Conservation (phyloP, 1,140 invertebrate species). For the Calephelis nemesis region DNA sequence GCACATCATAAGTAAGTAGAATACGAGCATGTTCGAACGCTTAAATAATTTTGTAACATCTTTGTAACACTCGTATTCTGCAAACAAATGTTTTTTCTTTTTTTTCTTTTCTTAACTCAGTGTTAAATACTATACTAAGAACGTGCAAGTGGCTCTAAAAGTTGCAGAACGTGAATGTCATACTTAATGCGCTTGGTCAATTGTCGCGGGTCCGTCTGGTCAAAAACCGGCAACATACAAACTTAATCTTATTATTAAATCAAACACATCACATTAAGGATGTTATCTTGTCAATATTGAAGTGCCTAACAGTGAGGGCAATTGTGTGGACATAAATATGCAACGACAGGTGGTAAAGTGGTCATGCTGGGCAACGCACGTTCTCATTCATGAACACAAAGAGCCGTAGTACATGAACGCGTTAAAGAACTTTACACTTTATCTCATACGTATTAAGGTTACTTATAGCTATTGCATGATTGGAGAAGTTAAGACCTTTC, state of each 20-base stretch:
- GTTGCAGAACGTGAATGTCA: too few species aligned
- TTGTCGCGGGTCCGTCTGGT: constrained; percentile 45
- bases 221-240: constrained; percentile 61
- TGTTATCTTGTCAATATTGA: constrained; percentile 81
- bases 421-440: constrained; percentile 2
- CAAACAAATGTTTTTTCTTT: too few species aligned
- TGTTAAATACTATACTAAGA: too few species aligned
- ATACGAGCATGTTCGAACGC: too few species aligned
- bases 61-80: too few species aligned
- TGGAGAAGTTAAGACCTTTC: constrained; percentile 32
- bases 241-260: constrained; percentile 80
- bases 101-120: too few species aligned
- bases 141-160: too few species aligned
- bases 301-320: constrained; percentile 78
- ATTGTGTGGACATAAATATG: constrained; percentile 79
- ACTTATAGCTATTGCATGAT: constrained; percentile 34
- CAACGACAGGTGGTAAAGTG: constrained; percentile 78
- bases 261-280: constrained; percentile 81
- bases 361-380: constrained; percentile 75
- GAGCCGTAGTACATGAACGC: neutral
- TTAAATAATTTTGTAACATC: too few species aligned
- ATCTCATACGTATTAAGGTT: constrained; percentile 33
- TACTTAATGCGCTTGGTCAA: constrained; percentile 40
- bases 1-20: too few species aligned
- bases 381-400: constrained; percentile 37